These are phyloP conservation scores for Pseudococcus viburni DNA, from an alignment of 2,888 invertebrate genomes.

Conservation along the genomic window DNA sequence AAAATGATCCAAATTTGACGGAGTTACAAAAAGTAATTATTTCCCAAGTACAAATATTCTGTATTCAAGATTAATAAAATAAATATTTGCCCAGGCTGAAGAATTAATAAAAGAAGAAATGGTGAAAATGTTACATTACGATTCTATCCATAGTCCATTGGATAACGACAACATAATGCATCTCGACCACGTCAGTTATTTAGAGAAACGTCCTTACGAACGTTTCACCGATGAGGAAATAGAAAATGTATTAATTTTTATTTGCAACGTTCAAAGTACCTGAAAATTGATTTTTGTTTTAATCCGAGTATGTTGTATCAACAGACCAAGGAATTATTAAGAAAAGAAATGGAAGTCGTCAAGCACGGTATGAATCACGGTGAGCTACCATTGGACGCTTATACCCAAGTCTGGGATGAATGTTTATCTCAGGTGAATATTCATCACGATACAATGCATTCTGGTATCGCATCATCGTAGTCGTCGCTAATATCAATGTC, in stretches of 20 bases:
- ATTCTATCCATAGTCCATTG: conserved; percentile 85
- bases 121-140: conserved; percentile 94
- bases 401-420: conserved; percentile 97
- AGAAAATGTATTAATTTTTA: conserved; percentile 71
- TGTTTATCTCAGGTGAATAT: conserved; percentile 86
- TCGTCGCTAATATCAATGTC: not conserved
- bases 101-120: conserved; percentile 97
- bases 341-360: conserved; percentile 90
- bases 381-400: conserved; percentile 91
- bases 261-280: not conserved
- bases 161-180: conserved; percentile 71
- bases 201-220: conserved; percentile 90
- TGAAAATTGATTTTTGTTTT: not conserved
- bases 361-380: conserved; percentile 96
- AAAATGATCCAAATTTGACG: conserved; percentile 83
- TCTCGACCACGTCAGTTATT: conserved; percentile 83
- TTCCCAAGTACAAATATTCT: not conserved
- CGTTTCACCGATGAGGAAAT: conserved; percentile 80
- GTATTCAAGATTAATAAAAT: not conserved
- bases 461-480: conserved; percentile 19
- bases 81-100: conserved; percentile 79
- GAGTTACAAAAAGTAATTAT: conserved; percentile 82
- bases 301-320: not conserved
- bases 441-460: too few relatives aligned
- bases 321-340: conserved; percentile 78